Base-by-base conservation (phyloP, 1,140 invertebrate species). In the Mactra quadrangularis region DNA sequence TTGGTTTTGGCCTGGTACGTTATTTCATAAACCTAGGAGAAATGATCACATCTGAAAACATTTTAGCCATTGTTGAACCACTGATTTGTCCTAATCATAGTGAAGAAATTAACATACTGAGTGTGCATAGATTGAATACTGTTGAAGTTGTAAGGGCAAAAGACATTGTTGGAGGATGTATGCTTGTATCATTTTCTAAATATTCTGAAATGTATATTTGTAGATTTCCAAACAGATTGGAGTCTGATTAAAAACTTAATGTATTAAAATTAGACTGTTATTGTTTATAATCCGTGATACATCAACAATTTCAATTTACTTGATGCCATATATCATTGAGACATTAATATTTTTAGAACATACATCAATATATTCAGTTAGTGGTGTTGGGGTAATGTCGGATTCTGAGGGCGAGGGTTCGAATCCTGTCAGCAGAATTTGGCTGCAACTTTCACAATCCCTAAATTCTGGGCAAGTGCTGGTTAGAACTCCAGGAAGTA, bases 271-370 rank as follows among this genome's bases (percentile, higher is more conserved):
- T 53, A 53, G 50, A 53, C 50, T 55, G 52, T 55, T 22, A 55
- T 55, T 55, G 52, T 55, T 55, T 55, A n/a, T 55, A 22, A 55
- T 55, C 52, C 4, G 52, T 55, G 52, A 55, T 22, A 55, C 52
- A 55, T 55, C 52, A 55, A 55, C 52, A 55, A 55, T 55, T 55
- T 55, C 52, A 55, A 55, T 55, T 55, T 55, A 55, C 52, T 55
- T 55, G 25, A 55, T n/a, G 17, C 15, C 52, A 55, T 55, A 55
- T 55, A 55, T 55, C 52, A 55, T 55, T 4, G 52, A 55, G 52
- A n/a, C n/a, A n/a, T n/a, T n/a, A n/a, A n/a, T n/a, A n/a, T n/a
- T n/a, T n/a, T n/a, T n/a, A n/a, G n/a, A n/a, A n/a, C n/a, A n/a
- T n/a, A n/a, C n/a, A n/a, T n/a, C n/a, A n/a, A n/a, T n/a, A n/a